A percentile compares a stretch with the other conserved stretches of the same genome.
Evolutionary conservation across 1,140 invertebrate genomes (phyloP).

Genomic region (Drosophila tristis): DNA sequence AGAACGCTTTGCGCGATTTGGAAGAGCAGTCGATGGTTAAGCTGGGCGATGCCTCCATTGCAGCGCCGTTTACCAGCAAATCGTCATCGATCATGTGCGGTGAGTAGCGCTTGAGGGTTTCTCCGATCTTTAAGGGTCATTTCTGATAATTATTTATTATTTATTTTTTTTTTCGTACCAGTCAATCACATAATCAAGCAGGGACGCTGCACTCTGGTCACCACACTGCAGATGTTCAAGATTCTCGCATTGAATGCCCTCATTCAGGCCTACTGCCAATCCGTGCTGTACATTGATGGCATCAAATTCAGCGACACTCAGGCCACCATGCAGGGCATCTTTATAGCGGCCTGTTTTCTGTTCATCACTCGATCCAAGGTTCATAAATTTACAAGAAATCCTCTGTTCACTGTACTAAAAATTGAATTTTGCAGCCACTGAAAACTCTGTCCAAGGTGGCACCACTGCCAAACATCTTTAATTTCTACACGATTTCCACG

Average conservation of each 20-base stretch:
- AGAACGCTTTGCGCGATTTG: constrained; percentile 91
- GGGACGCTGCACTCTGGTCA: constrained; percentile 99
- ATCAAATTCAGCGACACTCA: constrained; percentile 99
- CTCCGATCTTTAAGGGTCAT: neutral
- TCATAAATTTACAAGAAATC: neutral
- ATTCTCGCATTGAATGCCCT: constrained; percentile 99
- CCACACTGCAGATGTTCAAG: constrained; percentile 99
- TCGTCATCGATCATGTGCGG: constrained; percentile 97
- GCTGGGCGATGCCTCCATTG: constrained; percentile 99
- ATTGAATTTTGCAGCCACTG: constrained; percentile 90
- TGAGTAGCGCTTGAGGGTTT: constrained; percentile 22
- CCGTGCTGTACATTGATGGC: constrained; percentile 98
- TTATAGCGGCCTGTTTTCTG: constrained; percentile 97
- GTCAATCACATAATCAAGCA: constrained; percentile 99
- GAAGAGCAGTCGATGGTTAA: constrained; percentile 96
- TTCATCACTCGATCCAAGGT: constrained; percentile 99
- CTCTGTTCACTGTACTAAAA: neutral
- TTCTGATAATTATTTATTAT: neutral
- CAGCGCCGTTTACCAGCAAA: constrained; percentile 99
- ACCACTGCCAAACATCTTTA: constrained; percentile 99
- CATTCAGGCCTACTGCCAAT: constrained; percentile 99
- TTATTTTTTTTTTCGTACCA: constrained; percentile 84
- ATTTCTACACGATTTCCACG: constrained; percentile 98
- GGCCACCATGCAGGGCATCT: constrained; percentile 96
- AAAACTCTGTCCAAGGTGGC: constrained; percentile 96